Evolutionary conservation across 1,140 invertebrate species (phyloP), one percentile per base, ranked within the genome.

Genomic region (Scaptomyza graminum): DNA sequence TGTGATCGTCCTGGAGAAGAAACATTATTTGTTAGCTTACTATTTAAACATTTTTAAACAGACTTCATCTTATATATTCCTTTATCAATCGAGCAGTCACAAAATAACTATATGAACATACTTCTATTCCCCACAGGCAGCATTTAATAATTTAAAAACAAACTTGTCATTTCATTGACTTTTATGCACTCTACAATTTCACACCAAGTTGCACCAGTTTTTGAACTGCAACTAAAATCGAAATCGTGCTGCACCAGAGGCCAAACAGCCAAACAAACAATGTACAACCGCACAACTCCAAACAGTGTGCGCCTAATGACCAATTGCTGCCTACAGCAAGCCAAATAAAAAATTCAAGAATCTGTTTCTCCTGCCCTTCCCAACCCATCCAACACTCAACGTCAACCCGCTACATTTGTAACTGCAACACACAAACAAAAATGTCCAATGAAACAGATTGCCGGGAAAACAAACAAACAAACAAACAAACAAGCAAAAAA

Each of bases 381-480:
- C 66, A 31, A 16, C 37, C 60, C 54, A 46, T 41, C 43, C 63
- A 13, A 74, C 49, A 55, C 12, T 59, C 63, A 62, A 57, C 25
- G 47, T 41, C 78, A 46, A 52, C 50, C 74, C 51, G 51, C 57
- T 34, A 73, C 57, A 68, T 62, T 73, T 63, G 66, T 74, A 74
- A 59, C 57, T 74, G 71, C 71, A 78, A 47, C 78, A 78, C 74
- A 79, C 78, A 85, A 87, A 72, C 82, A 85, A 85, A 85, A 85
- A 85, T 85, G 83, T 87, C 82, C 81, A 85, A 87, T 87, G 81
- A 87, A 85, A 87, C 81, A 85, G 81, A 85, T 85, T 85, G 83
- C 78, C 74, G 62, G 63, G 57, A 82, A 82, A 82, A 78, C 78
- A 85, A 87, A 78, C 82, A 81, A 74, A 44, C 80, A 50, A 76